Evolutionary conservation across 2,797 vertebrate species (phyloP), one percentile per base, ranked within the genome.

Genomic region (Phoebastria nigripes): DNA sequence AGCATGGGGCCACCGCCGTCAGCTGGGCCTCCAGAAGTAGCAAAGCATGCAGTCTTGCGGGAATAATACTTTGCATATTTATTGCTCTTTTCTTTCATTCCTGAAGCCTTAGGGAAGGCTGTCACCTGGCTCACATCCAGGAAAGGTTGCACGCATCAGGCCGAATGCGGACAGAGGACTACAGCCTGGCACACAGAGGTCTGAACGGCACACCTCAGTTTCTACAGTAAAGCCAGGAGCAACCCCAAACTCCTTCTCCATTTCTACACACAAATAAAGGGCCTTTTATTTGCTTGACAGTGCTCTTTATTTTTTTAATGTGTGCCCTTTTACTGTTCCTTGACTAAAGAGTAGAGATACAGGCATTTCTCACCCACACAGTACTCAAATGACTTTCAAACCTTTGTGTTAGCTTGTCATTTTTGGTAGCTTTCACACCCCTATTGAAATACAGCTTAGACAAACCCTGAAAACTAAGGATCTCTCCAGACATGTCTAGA

Each of bases 401-500:
- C 84, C 90, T 94, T 95, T 94, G 87, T 96, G 93, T 87, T 92
- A 94, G 79, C 85, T 86, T 96, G 96, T 94, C 96, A 91, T 88
- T 96, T 96, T 93, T 82, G 91, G 90, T 91, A 92, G 82, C 55
- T 90, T 95, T 96, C 93, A 96, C 90, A 97, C 96, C 92, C 87
- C 95, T 96, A 90, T 77, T 96, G 96, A 96, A 94, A 97, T 92
- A 97, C 98, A 98, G 96, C 97, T 97, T 97, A 97, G 95, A 97
- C 96, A 97, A 98, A 97, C 91, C 85, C 82, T 97, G 93, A 96
- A 96, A 97, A 95, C 97, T 95, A 97, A 96, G 97, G 95, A 97
- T 94, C 94, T 97, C 96, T 97, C 94, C 96, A 98, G 98, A 97
- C 98, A 97, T 87, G 98, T 98, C 98, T 98, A 98, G 97, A 98